These are phyloP conservation scores for Vipera ursinii DNA, from an alignment of 2,797 vertebrate species.

Conservation along the genomic window DNA sequence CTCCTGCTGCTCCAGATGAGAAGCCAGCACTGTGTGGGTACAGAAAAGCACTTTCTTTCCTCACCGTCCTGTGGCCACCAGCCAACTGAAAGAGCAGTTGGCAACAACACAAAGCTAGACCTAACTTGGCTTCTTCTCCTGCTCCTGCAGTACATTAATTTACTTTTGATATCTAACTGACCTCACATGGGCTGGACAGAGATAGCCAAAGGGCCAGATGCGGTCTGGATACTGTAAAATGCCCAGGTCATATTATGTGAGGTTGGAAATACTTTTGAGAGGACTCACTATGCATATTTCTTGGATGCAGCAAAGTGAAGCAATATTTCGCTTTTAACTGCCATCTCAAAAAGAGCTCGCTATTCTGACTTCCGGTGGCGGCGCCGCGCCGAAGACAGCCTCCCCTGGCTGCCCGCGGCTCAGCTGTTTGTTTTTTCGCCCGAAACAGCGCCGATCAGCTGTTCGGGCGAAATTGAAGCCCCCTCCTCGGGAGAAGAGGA, in stretches of 20 bases:
- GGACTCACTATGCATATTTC: background rate
- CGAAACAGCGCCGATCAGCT: too few species aligned
- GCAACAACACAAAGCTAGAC: background rate
- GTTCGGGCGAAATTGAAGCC: too few species aligned
- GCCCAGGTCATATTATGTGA: background rate
- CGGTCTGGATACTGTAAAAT: background rate
- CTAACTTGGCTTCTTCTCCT: background rate
- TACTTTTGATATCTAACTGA: background rate
- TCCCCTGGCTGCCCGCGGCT: too few species aligned
- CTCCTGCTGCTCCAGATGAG: background rate
- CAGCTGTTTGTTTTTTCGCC: too few species aligned
- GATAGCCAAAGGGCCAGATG: background rate
- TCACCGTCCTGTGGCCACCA: background rate
- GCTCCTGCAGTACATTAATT: background rate
- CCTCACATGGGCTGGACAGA: background rate
- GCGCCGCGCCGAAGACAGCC: too few species aligned
- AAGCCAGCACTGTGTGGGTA: background rate
- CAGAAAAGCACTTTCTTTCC: background rate
- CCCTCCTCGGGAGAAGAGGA: too few species aligned
- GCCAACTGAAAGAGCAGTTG: background rate
- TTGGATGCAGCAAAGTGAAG: background rate
- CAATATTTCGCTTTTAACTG: slow-evolving; percentile 7
- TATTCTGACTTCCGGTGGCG: too few species aligned
- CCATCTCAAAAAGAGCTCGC: background rate
- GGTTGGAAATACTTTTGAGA: slow-evolving; percentile 20